phyloP scores from a whole-genome alignment of 2,113 vertebrate species.

The Engraulis encrasicolus region DNA sequence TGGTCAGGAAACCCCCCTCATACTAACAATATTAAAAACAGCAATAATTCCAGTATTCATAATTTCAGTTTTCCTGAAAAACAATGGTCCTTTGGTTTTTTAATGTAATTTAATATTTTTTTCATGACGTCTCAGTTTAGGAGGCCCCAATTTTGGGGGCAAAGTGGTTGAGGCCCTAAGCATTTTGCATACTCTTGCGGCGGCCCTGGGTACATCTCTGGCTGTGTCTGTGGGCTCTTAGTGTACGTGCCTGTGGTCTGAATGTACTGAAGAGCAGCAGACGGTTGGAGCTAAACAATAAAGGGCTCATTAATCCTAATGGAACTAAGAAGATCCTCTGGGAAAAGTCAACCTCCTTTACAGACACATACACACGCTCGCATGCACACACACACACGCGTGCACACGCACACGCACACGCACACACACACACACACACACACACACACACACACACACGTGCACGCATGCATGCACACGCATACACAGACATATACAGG shows the following conservation, averaged over 20 bases:
- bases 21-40: too few species aligned
- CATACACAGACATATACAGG: neutral
- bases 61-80: too few species aligned
- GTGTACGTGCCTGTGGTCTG: neutral
- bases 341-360: constrained; percentile 10
- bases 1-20: too few species aligned
- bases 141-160: too few species aligned
- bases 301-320: constrained; percentile 16
- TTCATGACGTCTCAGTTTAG: too few species aligned
- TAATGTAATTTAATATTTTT: too few species aligned
- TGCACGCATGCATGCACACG: neutral
- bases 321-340: neutral
- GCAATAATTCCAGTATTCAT: too few species aligned
- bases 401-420: neutral
- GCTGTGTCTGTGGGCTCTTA: too few species aligned
- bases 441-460: constrained; percentile 2
- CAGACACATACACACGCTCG: neutral
- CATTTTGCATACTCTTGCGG: too few species aligned
- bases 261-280: constrained; percentile 2
- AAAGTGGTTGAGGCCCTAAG: too few species aligned
- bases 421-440: neutral
- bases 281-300: constrained; percentile 3
- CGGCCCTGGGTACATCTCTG: too few species aligned
- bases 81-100: too few species aligned
- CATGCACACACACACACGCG: neutral